These are phyloP conservation scores for Maniola jurtina DNA, from an alignment of 1,140 invertebrate species.

Conservation along the genomic window DNA sequence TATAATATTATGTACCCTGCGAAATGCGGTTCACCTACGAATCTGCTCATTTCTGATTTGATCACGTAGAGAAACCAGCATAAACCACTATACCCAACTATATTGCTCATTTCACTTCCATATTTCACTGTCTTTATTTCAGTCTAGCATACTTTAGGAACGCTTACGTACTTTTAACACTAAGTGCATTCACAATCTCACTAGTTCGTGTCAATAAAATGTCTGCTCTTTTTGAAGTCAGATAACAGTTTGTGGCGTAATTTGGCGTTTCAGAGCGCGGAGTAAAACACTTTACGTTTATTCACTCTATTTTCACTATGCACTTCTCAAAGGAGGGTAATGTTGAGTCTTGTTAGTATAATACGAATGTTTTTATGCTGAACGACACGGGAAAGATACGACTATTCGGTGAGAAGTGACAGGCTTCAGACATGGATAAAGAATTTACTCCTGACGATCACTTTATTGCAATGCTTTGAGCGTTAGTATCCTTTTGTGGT, in stretches of 20 bases:
- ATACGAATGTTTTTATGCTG: no score
- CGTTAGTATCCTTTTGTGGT: no score
- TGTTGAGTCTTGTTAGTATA: no score
- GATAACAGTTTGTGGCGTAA: constrained; percentile 1
- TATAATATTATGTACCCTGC: no score
- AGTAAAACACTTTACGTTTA: not conserved
- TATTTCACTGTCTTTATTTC: not conserved
- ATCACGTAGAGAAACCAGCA: no score
- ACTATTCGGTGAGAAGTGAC: no score
- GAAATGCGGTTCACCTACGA: no score
- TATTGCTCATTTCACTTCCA: not conserved
- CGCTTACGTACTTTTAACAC: not conserved
- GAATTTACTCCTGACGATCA: no score
- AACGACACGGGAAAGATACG: no score
- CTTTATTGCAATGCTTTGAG: no score
- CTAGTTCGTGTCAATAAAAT: not conserved
- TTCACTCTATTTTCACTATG: not conserved
- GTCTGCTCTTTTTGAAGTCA: not conserved
- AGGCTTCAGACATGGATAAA: no score
- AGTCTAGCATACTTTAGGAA: not conserved
- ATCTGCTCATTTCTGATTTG: no score
- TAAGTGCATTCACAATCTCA: constrained; percentile 6
- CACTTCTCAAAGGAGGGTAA: not conserved
- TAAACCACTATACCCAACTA: not conserved
- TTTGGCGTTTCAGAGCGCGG: not conserved